Conservation (phyloP, 2,888 invertebrate species). For the Criorhina ranunculi region DNA sequence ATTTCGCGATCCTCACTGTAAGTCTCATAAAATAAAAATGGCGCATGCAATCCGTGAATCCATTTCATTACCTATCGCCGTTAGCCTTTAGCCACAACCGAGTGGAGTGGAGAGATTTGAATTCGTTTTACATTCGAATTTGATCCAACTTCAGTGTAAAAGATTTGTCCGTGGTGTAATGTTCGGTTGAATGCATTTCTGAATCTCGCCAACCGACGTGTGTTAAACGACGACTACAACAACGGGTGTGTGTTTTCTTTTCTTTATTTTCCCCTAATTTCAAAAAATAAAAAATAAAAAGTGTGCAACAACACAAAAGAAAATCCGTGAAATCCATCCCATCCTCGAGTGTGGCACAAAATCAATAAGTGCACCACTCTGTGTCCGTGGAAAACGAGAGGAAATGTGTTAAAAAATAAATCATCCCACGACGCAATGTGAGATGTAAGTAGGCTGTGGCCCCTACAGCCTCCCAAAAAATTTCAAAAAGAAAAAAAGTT, state of each 20-base stretch:
- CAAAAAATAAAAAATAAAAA: constrained; percentile 19
- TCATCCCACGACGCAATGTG: constrained; percentile 74
- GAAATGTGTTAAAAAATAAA: constrained; percentile 65
- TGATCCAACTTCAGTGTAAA: constrained; percentile 72
- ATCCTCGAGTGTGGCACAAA: constrained; percentile 58
- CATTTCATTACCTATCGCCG: constrained; percentile 1
- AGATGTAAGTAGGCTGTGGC: constrained; percentile 74
- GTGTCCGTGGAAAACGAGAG: constrained; percentile 50
- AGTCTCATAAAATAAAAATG: constrained; percentile 8
- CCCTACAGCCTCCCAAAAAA: constrained; percentile 69
- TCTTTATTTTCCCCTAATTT: constrained; percentile 50
- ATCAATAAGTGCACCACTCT: constrained; percentile 71
- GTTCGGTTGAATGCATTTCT: constrained; percentile 36
- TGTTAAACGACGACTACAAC: constrained; percentile 27
- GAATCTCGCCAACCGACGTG: constrained; percentile 43
- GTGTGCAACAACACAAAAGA: constrained; percentile 63
- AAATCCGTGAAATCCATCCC: constrained; percentile 58
- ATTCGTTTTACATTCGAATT: constrained; percentile 31
- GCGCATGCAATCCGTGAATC: neutral
- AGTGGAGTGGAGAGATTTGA: constrained; percentile 34
- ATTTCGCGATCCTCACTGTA: constrained; percentile 17
- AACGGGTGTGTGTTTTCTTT: constrained; percentile 68
- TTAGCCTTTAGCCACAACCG: constrained; percentile 41
- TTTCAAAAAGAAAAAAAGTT: constrained; percentile 30
- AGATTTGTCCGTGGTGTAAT: constrained; percentile 72